Evolutionary conservation across 2,113 vertebrate species (phyloP).

Genomic region (Theristicus caerulescens): DNA sequence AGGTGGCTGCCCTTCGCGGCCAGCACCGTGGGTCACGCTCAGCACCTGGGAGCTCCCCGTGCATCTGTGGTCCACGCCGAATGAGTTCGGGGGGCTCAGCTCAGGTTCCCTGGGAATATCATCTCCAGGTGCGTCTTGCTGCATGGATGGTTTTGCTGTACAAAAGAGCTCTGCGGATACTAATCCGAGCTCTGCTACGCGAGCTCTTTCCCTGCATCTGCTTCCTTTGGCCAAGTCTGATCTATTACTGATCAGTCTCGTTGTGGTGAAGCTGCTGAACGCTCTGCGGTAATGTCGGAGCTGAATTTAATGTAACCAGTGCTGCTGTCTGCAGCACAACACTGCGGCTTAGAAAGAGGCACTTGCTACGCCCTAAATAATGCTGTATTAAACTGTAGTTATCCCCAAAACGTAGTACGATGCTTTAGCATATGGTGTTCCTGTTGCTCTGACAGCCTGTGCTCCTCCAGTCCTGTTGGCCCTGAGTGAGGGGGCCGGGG

Average conservation of each 20-base stretch:
- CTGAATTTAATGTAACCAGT: background rate
- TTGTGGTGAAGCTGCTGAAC: background rate
- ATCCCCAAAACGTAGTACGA: no score
- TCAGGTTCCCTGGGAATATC: background rate
- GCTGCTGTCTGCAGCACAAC: background rate
- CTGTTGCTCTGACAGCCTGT: background rate
- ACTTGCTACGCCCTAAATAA: background rate
- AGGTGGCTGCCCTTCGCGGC: background rate
- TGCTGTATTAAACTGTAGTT: background rate
- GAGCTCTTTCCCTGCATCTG: background rate
- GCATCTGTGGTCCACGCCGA: background rate
- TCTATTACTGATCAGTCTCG: background rate
- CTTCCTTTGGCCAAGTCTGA: background rate
- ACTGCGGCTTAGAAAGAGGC: background rate
- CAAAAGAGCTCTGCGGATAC: background rate
- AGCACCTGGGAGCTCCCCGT: background rate
- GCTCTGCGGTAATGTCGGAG: rapidly evolving
- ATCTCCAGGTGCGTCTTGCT: background rate
- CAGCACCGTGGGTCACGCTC: background rate
- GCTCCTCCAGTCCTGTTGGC: rapidly evolving
- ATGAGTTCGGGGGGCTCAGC: background rate
- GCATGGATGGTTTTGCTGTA: background rate
- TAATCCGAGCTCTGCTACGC: rapidly evolving
- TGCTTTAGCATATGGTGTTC: background rate
- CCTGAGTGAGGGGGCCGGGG: rapidly evolving